Percentiles rank a stretch among this genome's conserved stretches.
These are phyloP conservation scores for Mythimna albipuncta DNA, from an alignment of 2,888 invertebrate species.

Conservation along the genomic window DNA sequence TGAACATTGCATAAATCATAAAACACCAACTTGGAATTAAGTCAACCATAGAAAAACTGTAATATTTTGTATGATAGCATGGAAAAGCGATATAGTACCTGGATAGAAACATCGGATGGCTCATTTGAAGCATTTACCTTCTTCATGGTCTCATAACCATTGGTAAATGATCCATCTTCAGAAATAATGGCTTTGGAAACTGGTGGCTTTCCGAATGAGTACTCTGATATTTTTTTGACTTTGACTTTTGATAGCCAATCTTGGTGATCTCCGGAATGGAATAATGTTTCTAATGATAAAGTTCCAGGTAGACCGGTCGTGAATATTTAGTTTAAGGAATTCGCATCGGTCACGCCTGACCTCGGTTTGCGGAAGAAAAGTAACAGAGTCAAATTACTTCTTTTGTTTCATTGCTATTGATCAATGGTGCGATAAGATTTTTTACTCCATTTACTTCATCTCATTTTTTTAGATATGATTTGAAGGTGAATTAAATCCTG, in stretches of 20 bases:
- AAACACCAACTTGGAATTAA: slow-evolving; percentile 41
- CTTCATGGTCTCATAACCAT: slow-evolving; percentile 78
- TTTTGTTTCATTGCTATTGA: slow-evolving; percentile 82
- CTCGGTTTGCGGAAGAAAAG: slow-evolving; percentile 88
- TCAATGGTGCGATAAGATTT: slow-evolving; percentile 73
- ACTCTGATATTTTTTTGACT: too few species aligned
- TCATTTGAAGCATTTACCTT: slow-evolving; percentile 74
- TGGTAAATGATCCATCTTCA: slow-evolving; percentile 61
- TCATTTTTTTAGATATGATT: slow-evolving; percentile 62
- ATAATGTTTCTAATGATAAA: slow-evolving; percentile 57
- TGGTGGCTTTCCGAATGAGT: slow-evolving; percentile 59
- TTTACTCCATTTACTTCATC: slow-evolving; percentile 74
- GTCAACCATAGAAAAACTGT: slow-evolving; percentile 58
- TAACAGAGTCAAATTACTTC: slow-evolving; percentile 79
- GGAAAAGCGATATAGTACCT: slow-evolving; percentile 62
- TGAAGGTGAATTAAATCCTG: slow-evolving; percentile 54
- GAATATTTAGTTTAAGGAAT: slow-evolving; percentile 80
- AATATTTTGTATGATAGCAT: slow-evolving; percentile 63
- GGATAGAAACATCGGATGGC: slow-evolving; percentile 65
- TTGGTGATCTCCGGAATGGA: slow-evolving; percentile 58
- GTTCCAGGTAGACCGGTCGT: slow-evolving; percentile 67
- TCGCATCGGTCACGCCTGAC: slow-evolving; percentile 85
- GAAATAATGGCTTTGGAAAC: slow-evolving; percentile 62
- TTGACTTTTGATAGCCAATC: slow-evolving; percentile 65
- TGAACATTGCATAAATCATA: slow-evolving; percentile 44